Evolutionary conservation across 2,797 vertebrate species (phyloP).

Genomic region (Rallus crepitans): DNA sequence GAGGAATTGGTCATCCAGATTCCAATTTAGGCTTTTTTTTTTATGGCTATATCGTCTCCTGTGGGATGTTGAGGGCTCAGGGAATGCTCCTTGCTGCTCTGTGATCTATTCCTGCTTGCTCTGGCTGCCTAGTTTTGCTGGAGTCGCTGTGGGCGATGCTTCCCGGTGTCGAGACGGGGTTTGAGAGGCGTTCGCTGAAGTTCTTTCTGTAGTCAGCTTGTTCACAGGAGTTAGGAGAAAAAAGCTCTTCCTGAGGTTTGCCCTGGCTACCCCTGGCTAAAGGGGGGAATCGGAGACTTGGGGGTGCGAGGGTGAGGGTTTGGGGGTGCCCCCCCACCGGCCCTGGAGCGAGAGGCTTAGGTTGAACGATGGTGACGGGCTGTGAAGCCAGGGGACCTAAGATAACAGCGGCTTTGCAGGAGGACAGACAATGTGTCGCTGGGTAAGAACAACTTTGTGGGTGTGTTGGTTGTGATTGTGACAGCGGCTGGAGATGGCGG

Average conservation of each 20-base stretch:
- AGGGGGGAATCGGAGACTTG: accelerated
- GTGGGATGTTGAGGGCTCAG: neutral
- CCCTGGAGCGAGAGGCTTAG: accelerated
- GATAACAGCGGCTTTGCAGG: neutral
- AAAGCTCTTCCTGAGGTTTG: neutral
- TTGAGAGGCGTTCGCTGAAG: neutral
- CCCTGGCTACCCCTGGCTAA: accelerated
- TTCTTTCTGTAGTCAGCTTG: accelerated
- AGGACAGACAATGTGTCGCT: accelerated
- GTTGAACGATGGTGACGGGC: neutral
- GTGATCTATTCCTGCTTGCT: neutral
- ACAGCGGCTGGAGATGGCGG: accelerated
- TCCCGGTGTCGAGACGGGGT: neutral
- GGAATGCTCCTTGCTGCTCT: neutral
- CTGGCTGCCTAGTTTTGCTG: neutral
- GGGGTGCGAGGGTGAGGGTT: neutral
- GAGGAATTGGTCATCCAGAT: neutral
- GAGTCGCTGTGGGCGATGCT: neutral
- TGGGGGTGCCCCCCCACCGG: neutral
- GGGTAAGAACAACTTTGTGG: neutral
- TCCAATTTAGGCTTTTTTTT: neutral
- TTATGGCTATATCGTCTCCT: accelerated
- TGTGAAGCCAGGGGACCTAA: neutral
- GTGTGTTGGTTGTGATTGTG: neutral
- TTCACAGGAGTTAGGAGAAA: neutral